phyloP scores from a whole-genome alignment of 53 echinoderm and acorn worm genomes.

The Paracentrotus lividus region DNA sequence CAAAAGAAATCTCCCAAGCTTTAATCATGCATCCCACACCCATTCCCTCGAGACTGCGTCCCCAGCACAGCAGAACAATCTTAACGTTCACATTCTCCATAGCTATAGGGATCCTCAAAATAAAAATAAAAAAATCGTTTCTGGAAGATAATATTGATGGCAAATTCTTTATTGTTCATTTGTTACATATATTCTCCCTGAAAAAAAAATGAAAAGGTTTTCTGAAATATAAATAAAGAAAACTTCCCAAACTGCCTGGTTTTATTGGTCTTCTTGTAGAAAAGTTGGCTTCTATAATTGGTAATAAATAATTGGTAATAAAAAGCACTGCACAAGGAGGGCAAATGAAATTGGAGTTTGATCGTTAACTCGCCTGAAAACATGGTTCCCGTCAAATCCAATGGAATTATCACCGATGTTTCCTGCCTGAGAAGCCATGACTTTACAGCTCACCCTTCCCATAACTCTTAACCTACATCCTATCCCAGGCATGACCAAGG shows the following conservation, averaged over 20 bases:
- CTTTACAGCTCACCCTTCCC: background rate
- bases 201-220: too few species aligned
- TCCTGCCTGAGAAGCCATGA: background rate
- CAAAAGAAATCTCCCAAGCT: background rate
- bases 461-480: constrained; percentile 15
- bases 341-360: background rate
- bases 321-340: too few species aligned
- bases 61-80: background rate
- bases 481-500: background rate
- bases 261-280: too few species aligned
- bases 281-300: too few species aligned
- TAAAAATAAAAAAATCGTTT: too few species aligned
- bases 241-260: too few species aligned
- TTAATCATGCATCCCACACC: constrained; percentile 29
- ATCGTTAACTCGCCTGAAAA: background rate
- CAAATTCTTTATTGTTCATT: too few species aligned
- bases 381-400: background rate
- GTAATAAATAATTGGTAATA: too few species aligned
- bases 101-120: background rate
- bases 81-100: background rate
- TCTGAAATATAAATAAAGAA: too few species aligned
- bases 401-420: constrained; percentile 11
- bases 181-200: too few species aligned
- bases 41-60: background rate
- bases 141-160: too few species aligned